Evolutionary conservation across 2,888 invertebrate species (phyloP).

Genomic region (Lasius platythorax): DNA sequence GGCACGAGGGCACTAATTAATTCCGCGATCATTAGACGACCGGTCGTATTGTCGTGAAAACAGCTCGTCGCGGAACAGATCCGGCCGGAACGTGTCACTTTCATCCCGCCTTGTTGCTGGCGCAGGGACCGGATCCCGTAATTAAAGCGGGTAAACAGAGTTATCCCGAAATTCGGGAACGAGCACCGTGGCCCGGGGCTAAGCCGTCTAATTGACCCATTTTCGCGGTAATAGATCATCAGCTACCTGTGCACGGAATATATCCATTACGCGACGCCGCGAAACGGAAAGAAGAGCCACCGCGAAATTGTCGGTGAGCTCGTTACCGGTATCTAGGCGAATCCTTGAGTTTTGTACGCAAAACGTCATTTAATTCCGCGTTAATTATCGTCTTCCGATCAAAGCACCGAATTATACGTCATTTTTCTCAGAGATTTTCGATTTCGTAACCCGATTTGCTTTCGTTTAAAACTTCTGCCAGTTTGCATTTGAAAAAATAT

Average conservation of each 20-base stretch:
- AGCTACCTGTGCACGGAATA: conserved; percentile 67
- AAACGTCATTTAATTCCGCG: conserved; percentile 57
- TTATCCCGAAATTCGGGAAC: conserved; percentile 74
- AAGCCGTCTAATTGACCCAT: conserved; percentile 78
- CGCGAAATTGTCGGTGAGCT: conserved; percentile 61
- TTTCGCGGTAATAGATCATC: conserved; percentile 80
- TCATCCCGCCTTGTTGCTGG: conserved; percentile 65
- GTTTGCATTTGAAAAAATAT: background rate
- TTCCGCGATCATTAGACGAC: conserved; percentile 45
- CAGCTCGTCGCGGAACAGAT: conserved; percentile 47
- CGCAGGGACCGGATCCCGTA: conserved; percentile 58
- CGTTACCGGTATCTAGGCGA: conserved; percentile 51
- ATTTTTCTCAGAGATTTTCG: background rate
- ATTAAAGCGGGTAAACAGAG: conserved; percentile 77
- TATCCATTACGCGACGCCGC: conserved; percentile 71
- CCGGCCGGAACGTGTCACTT: conserved; percentile 63
- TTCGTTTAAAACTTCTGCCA: background rate
- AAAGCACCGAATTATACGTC: background rate
- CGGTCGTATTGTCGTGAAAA: conserved; percentile 51
- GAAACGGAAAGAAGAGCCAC: conserved; percentile 66
- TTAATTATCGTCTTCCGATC: conserved; percentile 50
- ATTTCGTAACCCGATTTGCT: background rate
- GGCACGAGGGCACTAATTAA: conserved; percentile 32
- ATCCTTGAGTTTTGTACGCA: conserved; percentile 61
- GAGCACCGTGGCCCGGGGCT: conserved; percentile 68